Conservation (phyloP, 2,797 vertebrate species). For the Gymnoscopelus microlampas region DNA sequence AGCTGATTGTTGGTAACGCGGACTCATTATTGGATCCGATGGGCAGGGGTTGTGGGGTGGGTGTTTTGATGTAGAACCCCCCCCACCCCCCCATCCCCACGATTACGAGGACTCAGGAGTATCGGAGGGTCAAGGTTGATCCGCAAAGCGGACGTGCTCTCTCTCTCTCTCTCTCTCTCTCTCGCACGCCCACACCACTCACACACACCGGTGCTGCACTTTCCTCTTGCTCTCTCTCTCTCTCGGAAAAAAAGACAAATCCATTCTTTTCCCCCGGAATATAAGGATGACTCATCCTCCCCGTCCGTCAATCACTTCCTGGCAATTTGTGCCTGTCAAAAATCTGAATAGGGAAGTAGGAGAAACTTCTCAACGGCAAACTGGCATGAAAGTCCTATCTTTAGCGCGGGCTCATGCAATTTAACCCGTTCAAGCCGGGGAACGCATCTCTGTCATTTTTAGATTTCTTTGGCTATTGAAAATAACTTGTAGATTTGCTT, state of each 20-base stretch:
- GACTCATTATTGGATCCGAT: constrained; percentile 75
- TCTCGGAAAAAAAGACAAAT: not conserved
- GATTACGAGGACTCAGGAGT: constrained; percentile 27
- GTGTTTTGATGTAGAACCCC: constrained; percentile 55
- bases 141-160: constrained; percentile 36
- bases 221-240: not conserved
- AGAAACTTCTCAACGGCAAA: constrained; percentile 16
- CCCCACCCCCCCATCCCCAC: constrained; percentile 29
- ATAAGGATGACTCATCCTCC: not conserved
- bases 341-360: not conserved
- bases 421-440: no score
- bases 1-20: constrained; percentile 72
- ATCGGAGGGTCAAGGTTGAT: constrained; percentile 65
- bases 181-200: not conserved
- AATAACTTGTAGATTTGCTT: no score
- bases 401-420: constrained; percentile 21
- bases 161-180: constrained; percentile 14
- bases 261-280: no score
- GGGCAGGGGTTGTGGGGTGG: constrained; percentile 39
- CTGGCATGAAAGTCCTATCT: constrained; percentile 35
- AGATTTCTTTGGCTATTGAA: no score
- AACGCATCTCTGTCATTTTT: no score
- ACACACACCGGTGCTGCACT: constrained; percentile 18
- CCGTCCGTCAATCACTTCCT: not conserved
- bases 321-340: constrained; percentile 11